Percentiles rank a stretch among this genome's conserved stretches.
phyloP scores from a whole-genome alignment of 2,797 vertebrate species.

The Bradypus variegatus region DNA sequence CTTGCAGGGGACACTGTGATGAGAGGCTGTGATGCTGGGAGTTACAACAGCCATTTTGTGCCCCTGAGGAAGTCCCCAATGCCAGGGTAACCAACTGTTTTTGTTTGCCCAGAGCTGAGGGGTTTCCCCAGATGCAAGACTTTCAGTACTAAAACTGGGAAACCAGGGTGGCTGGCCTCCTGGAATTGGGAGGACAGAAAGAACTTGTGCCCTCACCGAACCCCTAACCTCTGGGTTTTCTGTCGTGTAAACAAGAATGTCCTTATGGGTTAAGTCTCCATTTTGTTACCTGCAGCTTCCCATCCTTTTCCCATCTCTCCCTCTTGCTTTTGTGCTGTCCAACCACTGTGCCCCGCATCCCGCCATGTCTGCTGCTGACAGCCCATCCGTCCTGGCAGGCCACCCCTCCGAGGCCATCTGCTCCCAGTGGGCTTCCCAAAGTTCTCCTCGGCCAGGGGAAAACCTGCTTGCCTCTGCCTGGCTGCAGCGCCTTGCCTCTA shows the following conservation, averaged over 20 bases:
- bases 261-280: neutral
- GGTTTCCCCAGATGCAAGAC: neutral
- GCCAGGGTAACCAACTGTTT: neutral
- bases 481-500: neutral
- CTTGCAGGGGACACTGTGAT: neutral
- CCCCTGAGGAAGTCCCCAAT: neutral
- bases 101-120: no score
- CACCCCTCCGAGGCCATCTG: fast-evolving
- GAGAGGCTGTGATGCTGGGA: neutral
- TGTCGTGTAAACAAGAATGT: neutral
- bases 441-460: no score
- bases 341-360: no score
- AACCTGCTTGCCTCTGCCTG: fast-evolving
- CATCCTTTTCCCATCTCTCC: neutral
- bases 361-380: fast-evolving
- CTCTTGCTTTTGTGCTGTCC: neutral
- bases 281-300: no score
- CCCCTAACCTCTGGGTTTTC: neutral
- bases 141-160: neutral
- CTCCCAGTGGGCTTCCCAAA: neutral
- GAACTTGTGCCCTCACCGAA: neutral
- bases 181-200: neutral
- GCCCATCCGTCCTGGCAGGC: fast-evolving
- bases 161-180: neutral
- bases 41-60: neutral